These are phyloP conservation scores for Threskiornis aethiopicus DNA, from an alignment of 2,797 vertebrate species.

Conservation along the genomic window DNA sequence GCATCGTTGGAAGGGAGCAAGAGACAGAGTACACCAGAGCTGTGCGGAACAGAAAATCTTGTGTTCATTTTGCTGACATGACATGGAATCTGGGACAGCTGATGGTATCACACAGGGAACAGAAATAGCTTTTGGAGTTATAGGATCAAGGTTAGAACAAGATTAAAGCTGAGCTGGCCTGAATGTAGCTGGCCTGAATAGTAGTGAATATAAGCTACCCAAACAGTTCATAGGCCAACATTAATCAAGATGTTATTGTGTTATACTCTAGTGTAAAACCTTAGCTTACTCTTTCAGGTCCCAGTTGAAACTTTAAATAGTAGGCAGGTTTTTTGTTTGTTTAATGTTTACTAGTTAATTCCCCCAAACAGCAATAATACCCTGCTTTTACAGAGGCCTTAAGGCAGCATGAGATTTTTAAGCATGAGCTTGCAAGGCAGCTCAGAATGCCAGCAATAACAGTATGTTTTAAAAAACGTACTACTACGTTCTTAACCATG, in stretches of 20 bases:
- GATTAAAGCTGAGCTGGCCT: conserved; percentile 28
- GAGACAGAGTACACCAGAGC: not conserved
- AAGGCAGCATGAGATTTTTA: not conserved
- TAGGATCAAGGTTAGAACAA: conserved; percentile 26
- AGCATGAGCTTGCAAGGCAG: not conserved
- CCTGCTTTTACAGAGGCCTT: not conserved
- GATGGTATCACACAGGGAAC: not conserved
- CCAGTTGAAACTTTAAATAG: conserved; percentile 9
- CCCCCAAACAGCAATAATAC: not conserved
- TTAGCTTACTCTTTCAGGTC: not conserved
- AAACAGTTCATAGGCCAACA: not conserved
- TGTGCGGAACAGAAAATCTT: not conserved
- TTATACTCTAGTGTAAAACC: not conserved
- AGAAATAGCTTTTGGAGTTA: conserved; percentile 29
- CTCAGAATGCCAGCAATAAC: not conserved
- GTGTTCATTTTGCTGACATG: conserved; percentile 7
- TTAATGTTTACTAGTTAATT: not conserved
- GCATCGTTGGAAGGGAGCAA: not conserved
- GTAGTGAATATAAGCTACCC: not conserved
- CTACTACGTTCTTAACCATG: not conserved
- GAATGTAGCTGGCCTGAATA: not conserved
- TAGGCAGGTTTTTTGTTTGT: not conserved
- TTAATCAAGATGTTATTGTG: conserved; percentile 27
- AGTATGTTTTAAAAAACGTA: not conserved
- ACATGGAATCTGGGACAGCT: conserved; percentile 22